These are phyloP conservation scores for Paralvinella palmiformis DNA, from an alignment of 1,140 invertebrate species.

Conservation along the genomic window DNA sequence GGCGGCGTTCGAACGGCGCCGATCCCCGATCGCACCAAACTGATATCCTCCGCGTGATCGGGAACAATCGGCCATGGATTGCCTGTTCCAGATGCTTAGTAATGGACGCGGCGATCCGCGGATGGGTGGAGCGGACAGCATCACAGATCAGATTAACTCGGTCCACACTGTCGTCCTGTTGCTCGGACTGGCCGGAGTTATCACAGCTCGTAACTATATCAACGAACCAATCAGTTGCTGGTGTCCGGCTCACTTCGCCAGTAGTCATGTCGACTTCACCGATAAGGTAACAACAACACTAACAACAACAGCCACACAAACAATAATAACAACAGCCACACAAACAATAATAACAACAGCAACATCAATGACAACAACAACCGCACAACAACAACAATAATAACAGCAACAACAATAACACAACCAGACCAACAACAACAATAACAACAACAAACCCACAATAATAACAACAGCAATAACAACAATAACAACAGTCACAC, in stretches of 20 bases:
- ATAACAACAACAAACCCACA: not conserved
- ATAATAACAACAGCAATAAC: not conserved
- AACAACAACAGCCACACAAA: too few species aligned
- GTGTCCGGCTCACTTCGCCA: conserved; percentile 35
- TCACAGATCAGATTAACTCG: conserved; percentile 53
- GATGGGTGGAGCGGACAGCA: conserved; percentile 45
- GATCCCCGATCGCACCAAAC: too few species aligned
- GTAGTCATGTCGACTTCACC: conserved; percentile 19
- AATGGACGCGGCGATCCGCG: conserved; percentile 2
- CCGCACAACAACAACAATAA: not conserved
- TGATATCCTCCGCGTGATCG: too few species aligned
- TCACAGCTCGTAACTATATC: conserved; percentile 52
- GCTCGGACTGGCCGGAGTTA: conserved; percentile 47
- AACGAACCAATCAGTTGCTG: conserved; percentile 52
- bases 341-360: not conserved
- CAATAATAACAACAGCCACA: not conserved
- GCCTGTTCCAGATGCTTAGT: not conserved
- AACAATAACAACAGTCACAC: not conserved
- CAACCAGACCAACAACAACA: not conserved
- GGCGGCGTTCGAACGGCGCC: too few species aligned
- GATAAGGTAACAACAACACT: not conserved
- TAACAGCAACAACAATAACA: not conserved
- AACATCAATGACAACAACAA: not conserved
- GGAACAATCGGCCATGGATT: conserved; percentile 8
- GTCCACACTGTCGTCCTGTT: conserved; percentile 51